Evolutionary conservation across 2,888 invertebrate genomes (phyloP).

Genomic region (Coleophora flavipennella): DNA sequence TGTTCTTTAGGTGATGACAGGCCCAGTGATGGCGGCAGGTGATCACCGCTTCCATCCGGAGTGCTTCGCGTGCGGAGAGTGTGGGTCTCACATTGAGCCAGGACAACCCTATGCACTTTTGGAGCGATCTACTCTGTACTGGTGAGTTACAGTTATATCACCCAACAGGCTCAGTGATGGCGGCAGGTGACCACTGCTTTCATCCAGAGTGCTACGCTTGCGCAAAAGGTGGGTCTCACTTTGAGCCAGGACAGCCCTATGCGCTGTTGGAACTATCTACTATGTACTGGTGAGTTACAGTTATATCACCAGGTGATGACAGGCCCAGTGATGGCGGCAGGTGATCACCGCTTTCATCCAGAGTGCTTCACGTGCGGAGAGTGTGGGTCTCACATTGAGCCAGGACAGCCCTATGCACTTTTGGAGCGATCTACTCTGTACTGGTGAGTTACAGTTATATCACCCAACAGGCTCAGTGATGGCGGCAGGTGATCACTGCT

Average conservation of each 20-base stretch:
- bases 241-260: constrained; percentile 94
- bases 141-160: too few relatives aligned
- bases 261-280: constrained; percentile 91
- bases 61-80: constrained; percentile 91
- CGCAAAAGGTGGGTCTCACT: constrained; percentile 82
- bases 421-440: constrained; percentile 91
- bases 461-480: constrained; percentile 94
- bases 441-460: too few relatives aligned
- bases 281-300: constrained; percentile 81
- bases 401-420: constrained; percentile 92
- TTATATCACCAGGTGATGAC: too few relatives aligned
- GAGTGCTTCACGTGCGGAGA: constrained; percentile 93
- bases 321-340: constrained; percentile 82
- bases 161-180: constrained; percentile 93
- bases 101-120: constrained; percentile 93
- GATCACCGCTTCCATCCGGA: constrained; percentile 97
- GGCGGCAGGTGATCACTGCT: constrained; percentile 95
- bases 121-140: constrained; percentile 90
- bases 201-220: constrained; percentile 97
- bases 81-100: constrained; percentile 89
- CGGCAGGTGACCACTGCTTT: constrained; percentile 95
- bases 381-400: constrained; percentile 89
- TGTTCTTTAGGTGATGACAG: constrained; percentile 1
- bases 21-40: constrained; percentile 78
- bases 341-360: constrained; percentile 95